phyloP scores from a whole-genome alignment of 2,113 vertebrate genomes.

The Microtus richardsoni region DNA sequence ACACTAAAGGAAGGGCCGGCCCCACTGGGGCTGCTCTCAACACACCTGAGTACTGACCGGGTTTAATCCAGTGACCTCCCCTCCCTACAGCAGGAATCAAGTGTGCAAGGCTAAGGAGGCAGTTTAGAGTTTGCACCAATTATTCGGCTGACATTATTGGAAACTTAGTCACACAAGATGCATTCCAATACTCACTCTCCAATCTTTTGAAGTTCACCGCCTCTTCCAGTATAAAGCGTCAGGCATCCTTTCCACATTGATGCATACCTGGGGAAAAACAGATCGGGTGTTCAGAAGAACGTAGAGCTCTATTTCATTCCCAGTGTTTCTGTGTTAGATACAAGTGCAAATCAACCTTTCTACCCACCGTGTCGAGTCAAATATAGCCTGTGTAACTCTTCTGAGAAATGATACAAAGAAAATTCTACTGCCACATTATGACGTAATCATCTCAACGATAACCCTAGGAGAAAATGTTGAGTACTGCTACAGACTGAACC shows the following conservation, averaged over 20 bases:
- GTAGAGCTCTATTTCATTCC: background rate
- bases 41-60: background rate
- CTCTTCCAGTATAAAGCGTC: constrained; percentile 97
- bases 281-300: background rate
- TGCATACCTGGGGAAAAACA: constrained; percentile 90
- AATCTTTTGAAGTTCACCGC: constrained; percentile 98
- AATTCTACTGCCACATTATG: background rate
- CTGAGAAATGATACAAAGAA: background rate
- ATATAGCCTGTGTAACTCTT: background rate
- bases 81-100: background rate
- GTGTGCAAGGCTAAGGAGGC: background rate
- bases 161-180: constrained; percentile 13
- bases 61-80: background rate
- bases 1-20: background rate
- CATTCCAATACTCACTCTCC: constrained; percentile 95
- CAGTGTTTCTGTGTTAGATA: background rate
- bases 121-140: background rate
- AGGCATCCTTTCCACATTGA: constrained; percentile 99
- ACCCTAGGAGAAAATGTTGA: background rate
- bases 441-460: constrained; percentile 5
- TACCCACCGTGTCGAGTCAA: background rate
- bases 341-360: background rate
- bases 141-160: background rate
- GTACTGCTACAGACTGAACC: background rate
- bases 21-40: background rate